Conservation (phyloP, 2,888 invertebrate genomes). For the Leucozona laternaria region DNA sequence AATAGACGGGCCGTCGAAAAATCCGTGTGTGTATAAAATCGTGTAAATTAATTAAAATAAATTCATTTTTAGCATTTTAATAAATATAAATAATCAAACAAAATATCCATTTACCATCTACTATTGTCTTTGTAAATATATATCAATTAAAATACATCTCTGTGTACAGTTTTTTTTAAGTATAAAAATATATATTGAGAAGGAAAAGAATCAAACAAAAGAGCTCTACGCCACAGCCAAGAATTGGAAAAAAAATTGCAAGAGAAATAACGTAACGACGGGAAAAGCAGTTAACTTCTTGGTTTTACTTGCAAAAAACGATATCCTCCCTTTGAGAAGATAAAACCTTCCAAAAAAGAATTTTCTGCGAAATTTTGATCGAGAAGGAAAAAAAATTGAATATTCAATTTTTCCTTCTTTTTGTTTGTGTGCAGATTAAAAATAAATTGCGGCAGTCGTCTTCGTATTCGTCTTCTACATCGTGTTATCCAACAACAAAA, state of each 20-base stretch:
- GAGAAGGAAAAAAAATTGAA: constrained; percentile 33
- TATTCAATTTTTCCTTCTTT: constrained; percentile 42
- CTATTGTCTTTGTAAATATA: constrained; percentile 71
- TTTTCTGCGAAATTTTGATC: constrained; percentile 36
- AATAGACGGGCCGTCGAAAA: constrained; percentile 76
- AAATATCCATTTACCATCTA: constrained; percentile 67
- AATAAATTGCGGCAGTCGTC: constrained; percentile 56
- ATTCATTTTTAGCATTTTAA: constrained; percentile 76
- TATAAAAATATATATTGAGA: constrained; percentile 49
- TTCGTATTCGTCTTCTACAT: constrained; percentile 23
- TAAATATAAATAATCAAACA: constrained; percentile 73
- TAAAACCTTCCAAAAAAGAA: constrained; percentile 23
- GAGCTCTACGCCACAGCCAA: constrained; percentile 55
- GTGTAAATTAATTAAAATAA: constrained; percentile 75
- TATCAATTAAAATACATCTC: constrained; percentile 57
- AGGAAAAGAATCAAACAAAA: constrained; percentile 69
- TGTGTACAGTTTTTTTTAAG: constrained; percentile 69
- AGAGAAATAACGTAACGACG: constrained; percentile 23
- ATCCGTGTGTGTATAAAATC: constrained; percentile 76
- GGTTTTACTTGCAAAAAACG: constrained; percentile 5
- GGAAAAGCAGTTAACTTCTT: constrained; percentile 8
- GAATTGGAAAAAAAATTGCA: constrained; percentile 30
- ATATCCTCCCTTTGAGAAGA: not conserved
- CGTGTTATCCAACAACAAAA: constrained; percentile 65
- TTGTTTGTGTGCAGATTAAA: constrained; percentile 55